Evolutionary conservation across 1,140 invertebrate genomes (phyloP).

Genomic region (Leptinotarsa lineolata): DNA sequence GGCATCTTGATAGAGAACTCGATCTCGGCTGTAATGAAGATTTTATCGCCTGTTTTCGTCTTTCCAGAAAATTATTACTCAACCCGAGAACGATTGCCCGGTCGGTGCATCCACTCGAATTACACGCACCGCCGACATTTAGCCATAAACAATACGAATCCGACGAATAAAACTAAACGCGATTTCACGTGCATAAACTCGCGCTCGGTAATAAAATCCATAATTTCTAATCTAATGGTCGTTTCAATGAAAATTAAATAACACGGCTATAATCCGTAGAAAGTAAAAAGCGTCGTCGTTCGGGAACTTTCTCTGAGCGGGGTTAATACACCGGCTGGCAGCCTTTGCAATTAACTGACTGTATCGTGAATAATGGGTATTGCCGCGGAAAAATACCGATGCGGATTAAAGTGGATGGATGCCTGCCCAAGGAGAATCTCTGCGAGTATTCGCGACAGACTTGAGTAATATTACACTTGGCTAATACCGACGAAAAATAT

Average conservation of each 20-base stretch:
- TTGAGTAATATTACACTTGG: no score
- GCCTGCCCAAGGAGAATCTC: no score
- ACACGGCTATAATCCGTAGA: constrained; percentile 15
- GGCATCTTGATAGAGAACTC: no score
- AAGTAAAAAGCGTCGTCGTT: constrained; percentile 21
- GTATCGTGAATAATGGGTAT: neutral
- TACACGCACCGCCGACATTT: neutral
- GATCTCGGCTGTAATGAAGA: neutral
- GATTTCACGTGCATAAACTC: constrained; percentile 16
- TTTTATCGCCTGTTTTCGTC: neutral
- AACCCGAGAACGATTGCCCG: neutral
- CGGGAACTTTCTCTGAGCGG: constrained; percentile 14
- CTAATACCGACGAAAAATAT: no score
- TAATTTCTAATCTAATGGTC: constrained; percentile 20
- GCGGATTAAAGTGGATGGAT: no score
- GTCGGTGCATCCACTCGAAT: neutral
- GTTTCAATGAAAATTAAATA: constrained; percentile 12
- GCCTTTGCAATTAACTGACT: neutral
- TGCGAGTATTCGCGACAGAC: no score
- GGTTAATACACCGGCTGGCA: constrained; percentile 2
- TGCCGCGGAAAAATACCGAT: neutral
- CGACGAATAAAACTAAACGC: constrained; percentile 3
- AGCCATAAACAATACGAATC: neutral
- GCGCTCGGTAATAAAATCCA: constrained; percentile 3
- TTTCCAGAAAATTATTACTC: neutral